phyloP scores from a whole-genome alignment of 1,140 invertebrate species.

The Diachasma alloeum region DNA sequence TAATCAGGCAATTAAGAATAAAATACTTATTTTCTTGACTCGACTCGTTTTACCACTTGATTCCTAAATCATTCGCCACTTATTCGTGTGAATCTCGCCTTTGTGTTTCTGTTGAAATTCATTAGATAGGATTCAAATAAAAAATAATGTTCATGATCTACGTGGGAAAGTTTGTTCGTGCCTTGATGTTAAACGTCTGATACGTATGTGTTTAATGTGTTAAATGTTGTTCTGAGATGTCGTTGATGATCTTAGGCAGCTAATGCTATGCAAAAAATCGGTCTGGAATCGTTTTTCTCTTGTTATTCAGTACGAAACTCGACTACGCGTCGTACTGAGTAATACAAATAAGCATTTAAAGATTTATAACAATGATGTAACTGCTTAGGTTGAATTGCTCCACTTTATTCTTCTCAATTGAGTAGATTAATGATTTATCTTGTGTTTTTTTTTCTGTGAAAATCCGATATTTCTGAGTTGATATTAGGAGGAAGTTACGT shows the following conservation, averaged over 20 bases:
- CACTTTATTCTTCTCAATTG: not conserved
- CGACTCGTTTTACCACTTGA: not conserved
- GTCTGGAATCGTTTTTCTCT: not conserved
- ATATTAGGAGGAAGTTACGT: not conserved
- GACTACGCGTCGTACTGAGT: constrained; percentile 21
- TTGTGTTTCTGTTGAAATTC: not conserved
- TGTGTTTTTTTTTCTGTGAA: not conserved
- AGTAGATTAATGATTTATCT: not conserved
- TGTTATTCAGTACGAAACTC: constrained; percentile 15
- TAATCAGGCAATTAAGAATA: not conserved
- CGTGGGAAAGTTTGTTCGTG: not conserved
- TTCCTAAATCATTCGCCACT: not conserved
- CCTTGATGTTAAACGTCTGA: not conserved
- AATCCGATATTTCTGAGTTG: not conserved
- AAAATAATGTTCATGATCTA: not conserved
- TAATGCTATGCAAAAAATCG: not conserved
- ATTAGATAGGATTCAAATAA: not conserved
- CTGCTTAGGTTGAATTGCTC: not conserved
- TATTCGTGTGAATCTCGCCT: not conserved
- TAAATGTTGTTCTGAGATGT: not conserved
- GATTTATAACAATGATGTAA: not conserved
- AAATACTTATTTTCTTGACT: not conserved
- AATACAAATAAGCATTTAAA: constrained; percentile 3
- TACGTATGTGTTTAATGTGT: not conserved
- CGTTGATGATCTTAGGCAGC: not conserved